Percentiles rank a stretch among this genome's conserved stretches.
These are phyloP conservation scores for Sphaerophoria rueppellii DNA, from an alignment of 2,888 invertebrate species.

Conservation along the genomic window DNA sequence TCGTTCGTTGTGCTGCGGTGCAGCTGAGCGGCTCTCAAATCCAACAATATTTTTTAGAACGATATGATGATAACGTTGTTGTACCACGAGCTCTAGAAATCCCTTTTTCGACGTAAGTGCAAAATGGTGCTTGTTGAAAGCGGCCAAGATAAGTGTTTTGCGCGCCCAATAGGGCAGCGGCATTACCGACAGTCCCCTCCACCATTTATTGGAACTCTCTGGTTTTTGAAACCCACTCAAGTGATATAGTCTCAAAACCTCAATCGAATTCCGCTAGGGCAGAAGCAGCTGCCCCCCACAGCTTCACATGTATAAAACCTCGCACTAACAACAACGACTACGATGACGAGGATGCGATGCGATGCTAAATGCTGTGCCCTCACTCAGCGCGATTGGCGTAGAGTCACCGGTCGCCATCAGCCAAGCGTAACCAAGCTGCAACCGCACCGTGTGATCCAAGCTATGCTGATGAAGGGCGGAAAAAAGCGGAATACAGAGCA, in stretches of 20 bases:
- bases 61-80: slow-evolving; percentile 58
- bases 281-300: slow-evolving; percentile 43
- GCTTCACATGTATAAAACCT: slow-evolving; percentile 22
- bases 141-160: slow-evolving; percentile 65
- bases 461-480: slow-evolving; percentile 46
- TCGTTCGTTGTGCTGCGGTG: too few relatives aligned
- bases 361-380: slow-evolving; percentile 40
- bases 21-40: slow-evolving; percentile 11
- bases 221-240: slow-evolving; percentile 46
- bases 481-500: slow-evolving; percentile 28
- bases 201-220: slow-evolving; percentile 7
- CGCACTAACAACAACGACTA: slow-evolving; percentile 7
- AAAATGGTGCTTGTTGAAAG: slow-evolving; percentile 65
- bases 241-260: slow-evolving; percentile 53
- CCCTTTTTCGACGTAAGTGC: slow-evolving; percentile 58
- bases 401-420: slow-evolving; percentile 60
- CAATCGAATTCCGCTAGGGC: slow-evolving; percentile 62
- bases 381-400: slow-evolving; percentile 46
- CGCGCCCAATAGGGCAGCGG: slow-evolving; percentile 34
- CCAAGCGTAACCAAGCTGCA: slow-evolving; percentile 52
- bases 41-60: background rate
- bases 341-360: background rate
- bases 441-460: slow-evolving; percentile 33
- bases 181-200: background rate
- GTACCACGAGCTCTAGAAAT: slow-evolving; percentile 18